Evolutionary conservation across 53 echinoderm and acorn worm genomes (phyloP).

Genomic region (Pentamera pediparva): DNA sequence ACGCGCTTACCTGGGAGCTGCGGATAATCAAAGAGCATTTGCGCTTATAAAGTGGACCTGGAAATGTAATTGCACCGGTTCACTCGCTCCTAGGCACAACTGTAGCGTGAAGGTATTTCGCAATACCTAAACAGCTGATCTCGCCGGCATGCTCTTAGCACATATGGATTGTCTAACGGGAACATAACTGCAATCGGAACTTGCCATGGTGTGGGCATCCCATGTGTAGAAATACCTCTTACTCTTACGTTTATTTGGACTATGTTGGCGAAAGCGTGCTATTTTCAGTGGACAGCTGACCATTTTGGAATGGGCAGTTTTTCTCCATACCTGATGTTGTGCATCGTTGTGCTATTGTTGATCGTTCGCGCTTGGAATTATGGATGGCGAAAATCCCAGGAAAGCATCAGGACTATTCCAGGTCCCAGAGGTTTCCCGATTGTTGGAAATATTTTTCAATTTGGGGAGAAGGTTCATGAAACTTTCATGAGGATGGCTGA

Average conservation of each 20-base stretch:
- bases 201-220: too few relatives aligned
- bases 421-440: slow-evolving; percentile 77
- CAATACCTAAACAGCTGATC: too few relatives aligned
- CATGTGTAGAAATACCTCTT: too few relatives aligned
- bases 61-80: slow-evolving; percentile 3
- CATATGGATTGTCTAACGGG: too few relatives aligned
- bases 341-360: not conserved
- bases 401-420: slow-evolving; percentile 24
- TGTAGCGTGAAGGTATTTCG: slow-evolving; percentile 9
- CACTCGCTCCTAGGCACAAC: not conserved
- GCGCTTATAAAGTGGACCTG: not conserved
- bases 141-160: too few relatives aligned
- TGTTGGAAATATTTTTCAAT: slow-evolving; percentile 56
- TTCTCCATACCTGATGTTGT: not conserved
- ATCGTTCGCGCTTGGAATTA: not conserved
- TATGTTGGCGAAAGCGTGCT: too few relatives aligned
- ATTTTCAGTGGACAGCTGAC: not conserved
- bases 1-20: slow-evolving; percentile 26
- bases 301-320: slow-evolving; percentile 3
- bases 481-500: slow-evolving; percentile 46
- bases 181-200: not conserved
- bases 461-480: slow-evolving; percentile 38
- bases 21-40: slow-evolving; percentile 23
- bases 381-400: too few relatives aligned
- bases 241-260: too few relatives aligned